Base-by-base conservation (phyloP, 2,797 vertebrate species). In the Naso thynnoides region DNA sequence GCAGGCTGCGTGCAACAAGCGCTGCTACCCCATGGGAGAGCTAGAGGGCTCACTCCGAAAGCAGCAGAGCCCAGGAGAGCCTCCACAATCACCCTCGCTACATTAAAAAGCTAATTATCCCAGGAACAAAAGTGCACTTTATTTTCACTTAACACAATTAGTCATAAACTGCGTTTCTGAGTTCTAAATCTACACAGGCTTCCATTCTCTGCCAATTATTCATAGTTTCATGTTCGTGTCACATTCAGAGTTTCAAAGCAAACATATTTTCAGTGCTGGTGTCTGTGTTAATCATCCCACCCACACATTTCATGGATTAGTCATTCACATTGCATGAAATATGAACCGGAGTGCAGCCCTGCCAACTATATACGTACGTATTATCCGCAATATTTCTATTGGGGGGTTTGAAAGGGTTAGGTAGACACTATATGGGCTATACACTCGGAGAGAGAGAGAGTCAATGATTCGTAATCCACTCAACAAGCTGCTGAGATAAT, bases 81-180 rank as follows among this genome's bases (percentile, higher is more conserved):
- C 88, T 82, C 59, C 82, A 83, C 89, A 88, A 85, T 90, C 90
- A 90, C 86, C 90, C 88, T 84, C 42, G 53, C 89, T 88, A 93
- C 92, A 93, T 92, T 94, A 87, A 92, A 94, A 93, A 90, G 85
- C 93, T 92, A 93, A 95, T 95, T 94, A 95, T 92, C 93, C 89
- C 89, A 72, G 85, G 81, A 94, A 95, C 94, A 95, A 95, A 94
- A 94, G 91, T 92, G 86, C 90, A 94, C 92, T 95, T 94, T 94
- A 94, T 94, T 95, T 94, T 94, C 94, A 95, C 94, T 94, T 94
- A 94, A 95, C 92, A 94, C 94, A 94, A 95, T 95, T 95, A 94
- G 93, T 93, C 94, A 94, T 93, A 94, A 95, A 95, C 89, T 94
- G 94, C 78, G 45, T 94, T 94, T 91, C 76, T 70, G 88, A 93